Conservation (phyloP, 2,113 vertebrate species). For the Dolichallabes microphthalmus region DNA sequence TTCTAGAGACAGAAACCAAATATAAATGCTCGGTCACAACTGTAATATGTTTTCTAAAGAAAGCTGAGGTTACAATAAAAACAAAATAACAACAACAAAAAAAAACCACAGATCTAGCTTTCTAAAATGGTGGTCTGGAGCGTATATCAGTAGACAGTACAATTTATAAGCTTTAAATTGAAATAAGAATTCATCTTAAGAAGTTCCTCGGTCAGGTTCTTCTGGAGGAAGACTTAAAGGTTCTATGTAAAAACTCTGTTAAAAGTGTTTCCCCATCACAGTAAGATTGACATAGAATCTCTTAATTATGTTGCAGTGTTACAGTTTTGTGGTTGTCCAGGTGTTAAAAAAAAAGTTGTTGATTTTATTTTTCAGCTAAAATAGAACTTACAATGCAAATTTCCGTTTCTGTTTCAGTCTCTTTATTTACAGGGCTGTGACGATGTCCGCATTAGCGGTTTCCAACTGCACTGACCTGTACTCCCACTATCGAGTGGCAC, state of each 20-base stretch:
- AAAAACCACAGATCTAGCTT: neutral
- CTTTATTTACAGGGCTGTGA: neutral
- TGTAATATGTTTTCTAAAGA: neutral
- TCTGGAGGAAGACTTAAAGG: neutral
- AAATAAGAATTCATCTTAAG: neutral
- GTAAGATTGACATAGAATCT: neutral
- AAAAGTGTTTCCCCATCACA: neutral
- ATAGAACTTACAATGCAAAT: neutral
- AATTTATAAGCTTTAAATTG: neutral
- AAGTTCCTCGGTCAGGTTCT: neutral
- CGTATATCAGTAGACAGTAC: neutral
- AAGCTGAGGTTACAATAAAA: neutral
- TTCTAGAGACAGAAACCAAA: neutral
- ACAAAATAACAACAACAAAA: neutral
- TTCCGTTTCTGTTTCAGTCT: constrained; percentile 19
- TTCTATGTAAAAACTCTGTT: neutral
- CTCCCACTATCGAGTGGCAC: constrained; percentile 75
- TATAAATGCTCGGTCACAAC: neutral
- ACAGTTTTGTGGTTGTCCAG: neutral
- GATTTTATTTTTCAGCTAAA: neutral
- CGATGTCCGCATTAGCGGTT: neutral
- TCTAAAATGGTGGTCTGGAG: neutral
- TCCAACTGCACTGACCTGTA: constrained; percentile 78
- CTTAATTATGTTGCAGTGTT: neutral
- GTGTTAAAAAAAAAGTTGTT: neutral